phyloP scores from a whole-genome alignment of 2,113 vertebrate species.

The Micronisus gabar region DNA sequence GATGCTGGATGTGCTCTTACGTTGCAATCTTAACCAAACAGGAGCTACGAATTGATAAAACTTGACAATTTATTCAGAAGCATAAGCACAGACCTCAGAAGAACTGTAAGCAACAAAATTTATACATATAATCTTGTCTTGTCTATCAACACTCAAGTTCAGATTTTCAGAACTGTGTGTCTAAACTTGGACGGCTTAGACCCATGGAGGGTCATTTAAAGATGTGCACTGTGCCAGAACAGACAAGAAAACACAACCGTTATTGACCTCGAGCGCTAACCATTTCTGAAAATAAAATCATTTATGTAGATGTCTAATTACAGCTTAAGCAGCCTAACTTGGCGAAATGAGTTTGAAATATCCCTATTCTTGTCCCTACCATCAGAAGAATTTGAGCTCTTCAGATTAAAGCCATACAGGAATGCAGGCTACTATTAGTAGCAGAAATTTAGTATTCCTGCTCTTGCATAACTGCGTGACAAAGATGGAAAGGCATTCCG shows the following conservation, averaged over 20 bases:
- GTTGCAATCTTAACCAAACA: background rate
- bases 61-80: background rate
- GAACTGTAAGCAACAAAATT: background rate
- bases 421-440: background rate
- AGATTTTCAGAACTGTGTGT: background rate
- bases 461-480: background rate
- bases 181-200: background rate
- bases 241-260: background rate
- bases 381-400: background rate
- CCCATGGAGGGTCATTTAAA: background rate
- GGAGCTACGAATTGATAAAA: background rate
- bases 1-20: background rate
- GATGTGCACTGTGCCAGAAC: background rate
- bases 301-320: background rate
- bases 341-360: background rate
- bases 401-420: background rate
- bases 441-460: background rate
- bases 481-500: background rate
- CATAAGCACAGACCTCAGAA: background rate
- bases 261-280: fast-evolving
- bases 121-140: background rate
- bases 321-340: background rate
- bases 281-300: background rate
- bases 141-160: background rate
- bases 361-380: background rate